Evolutionary conservation across 1,140 invertebrate genomes (phyloP), one percentile per base, ranked within the genome.

Genomic region (Leucophenga varia): DNA sequence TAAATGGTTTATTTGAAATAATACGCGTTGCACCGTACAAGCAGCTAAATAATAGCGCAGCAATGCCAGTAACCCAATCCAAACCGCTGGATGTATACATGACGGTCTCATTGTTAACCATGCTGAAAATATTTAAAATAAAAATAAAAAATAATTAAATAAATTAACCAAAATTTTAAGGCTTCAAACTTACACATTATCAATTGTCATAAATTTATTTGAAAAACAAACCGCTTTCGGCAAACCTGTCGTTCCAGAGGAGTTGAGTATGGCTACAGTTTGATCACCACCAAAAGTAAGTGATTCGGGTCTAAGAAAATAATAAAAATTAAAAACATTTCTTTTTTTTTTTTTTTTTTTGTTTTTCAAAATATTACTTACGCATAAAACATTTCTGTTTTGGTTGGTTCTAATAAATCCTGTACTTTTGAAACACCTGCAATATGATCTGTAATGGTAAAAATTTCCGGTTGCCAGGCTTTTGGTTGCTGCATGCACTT

Each of bases 221-320:
- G 86, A 84, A 2, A 90, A 60, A 68, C 84, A 80, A 1, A 89
- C 89, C 25, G 87, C 87, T 76, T 91, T 91, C 2, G 89, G 87
- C 30, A 83, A 64, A 46, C 89, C 87, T 18, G 87, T 90, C 7
- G 88, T 90, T 6, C 88, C 88, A 40, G 86, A 88, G 0, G 87
- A 82, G 22, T 61, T 77, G 0, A 79, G 48, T 34, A 81, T 73
- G 5, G 64, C 54, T 17, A 64, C 47, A 6, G 61, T 64, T 45
- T 69, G 59, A n/a, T 59, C 55, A 2, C 38, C 50, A 8, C 63
- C 68, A 2, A 47, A 30, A 10, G 36, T 42, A 31, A 70, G 17
- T 1, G 49, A 34, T 3, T 54, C 41, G 1, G 64, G 59, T 25
- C 65, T 70, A 32, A 22, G 35, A 39, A 13, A 6, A n/a, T 1